phyloP scores from a whole-genome alignment of 2,797 vertebrate species.

The Mallotus villosus region DNA sequence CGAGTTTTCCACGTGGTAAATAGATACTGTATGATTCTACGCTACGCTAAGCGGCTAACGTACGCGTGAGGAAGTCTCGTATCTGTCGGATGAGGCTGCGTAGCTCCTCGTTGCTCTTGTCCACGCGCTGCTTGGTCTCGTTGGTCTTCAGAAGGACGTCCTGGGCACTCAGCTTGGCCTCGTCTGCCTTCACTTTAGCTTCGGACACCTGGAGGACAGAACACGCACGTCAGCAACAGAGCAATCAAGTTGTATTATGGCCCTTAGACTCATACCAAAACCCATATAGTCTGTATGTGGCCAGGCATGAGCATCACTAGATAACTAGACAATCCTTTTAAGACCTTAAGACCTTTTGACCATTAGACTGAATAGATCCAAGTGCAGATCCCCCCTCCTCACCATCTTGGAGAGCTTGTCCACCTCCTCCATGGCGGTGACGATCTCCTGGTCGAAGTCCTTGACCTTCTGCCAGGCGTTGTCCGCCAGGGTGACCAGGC shows the following conservation, averaged over 20 bases:
- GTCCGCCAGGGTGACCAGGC: conserved; percentile 78
- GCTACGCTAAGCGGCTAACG: conserved; percentile 27
- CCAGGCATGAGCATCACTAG: too few relatives aligned
- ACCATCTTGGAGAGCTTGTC: conserved; percentile 95
- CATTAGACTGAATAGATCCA: too few relatives aligned
- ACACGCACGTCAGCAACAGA: conserved; percentile 15
- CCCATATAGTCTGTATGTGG: too few relatives aligned
- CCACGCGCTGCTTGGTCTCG: conserved; percentile 85
- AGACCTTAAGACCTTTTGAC: too few relatives aligned
- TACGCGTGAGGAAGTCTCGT: conserved; percentile 92
- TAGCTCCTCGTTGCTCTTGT: conserved; percentile 90
- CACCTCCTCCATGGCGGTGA: conserved; percentile 87
- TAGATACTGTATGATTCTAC: too few relatives aligned
- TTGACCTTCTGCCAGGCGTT: conserved; percentile 82
- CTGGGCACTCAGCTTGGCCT: conserved; percentile 88
- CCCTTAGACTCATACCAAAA: too few relatives aligned
- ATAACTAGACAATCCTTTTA: too few relatives aligned
- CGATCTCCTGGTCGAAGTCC: conserved; percentile 87
- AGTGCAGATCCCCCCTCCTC: conserved; percentile 41
- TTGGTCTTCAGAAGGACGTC: conserved; percentile 88
- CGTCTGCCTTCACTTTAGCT: conserved; percentile 88
- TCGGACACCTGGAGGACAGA: conserved; percentile 81
- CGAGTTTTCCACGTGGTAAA: too few relatives aligned
- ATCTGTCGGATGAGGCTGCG: conserved; percentile 92
- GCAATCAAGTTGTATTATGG: not conserved